A percentile compares a stretch with the other conserved stretches of the same genome.
These are phyloP conservation scores for Villa cingulata DNA, from an alignment of 2,888 invertebrate genomes.

Conservation along the genomic window DNA sequence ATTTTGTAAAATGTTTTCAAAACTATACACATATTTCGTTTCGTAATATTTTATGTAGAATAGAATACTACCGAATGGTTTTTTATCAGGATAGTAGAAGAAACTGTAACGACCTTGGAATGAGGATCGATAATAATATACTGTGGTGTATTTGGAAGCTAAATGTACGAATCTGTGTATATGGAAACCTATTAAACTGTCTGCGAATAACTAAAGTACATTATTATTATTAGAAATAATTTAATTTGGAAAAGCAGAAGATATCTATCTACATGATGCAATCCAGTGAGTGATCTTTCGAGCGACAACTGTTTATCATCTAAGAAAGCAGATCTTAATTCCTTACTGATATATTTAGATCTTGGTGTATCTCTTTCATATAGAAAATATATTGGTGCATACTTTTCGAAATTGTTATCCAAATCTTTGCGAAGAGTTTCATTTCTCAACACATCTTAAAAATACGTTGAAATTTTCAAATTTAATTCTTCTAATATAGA, in stretches of 20 bases:
- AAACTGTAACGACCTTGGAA: constrained; percentile 48
- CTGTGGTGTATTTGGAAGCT: constrained; percentile 42
- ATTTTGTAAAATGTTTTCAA: not conserved
- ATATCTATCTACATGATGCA: not conserved
- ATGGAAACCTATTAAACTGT: constrained; percentile 42
- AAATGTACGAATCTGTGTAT: constrained; percentile 47
- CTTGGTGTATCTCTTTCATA: constrained; percentile 43
- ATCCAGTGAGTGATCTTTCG: constrained; percentile 22
- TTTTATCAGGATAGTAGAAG: constrained; percentile 40
- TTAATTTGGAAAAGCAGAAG: not conserved
- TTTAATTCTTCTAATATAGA: too few species aligned
- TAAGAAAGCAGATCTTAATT: constrained; percentile 35
- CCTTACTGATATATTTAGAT: constrained; percentile 38
- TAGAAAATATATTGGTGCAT: constrained; percentile 51
- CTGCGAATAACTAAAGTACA: constrained; percentile 40
- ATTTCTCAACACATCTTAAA: constrained; percentile 42
- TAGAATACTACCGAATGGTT: constrained; percentile 35
- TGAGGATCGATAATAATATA: constrained; percentile 49
- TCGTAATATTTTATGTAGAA: too few species aligned
- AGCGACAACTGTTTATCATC: constrained; percentile 20
- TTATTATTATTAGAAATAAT: not conserved
- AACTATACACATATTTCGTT: too few species aligned
- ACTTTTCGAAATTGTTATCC: constrained; percentile 44
- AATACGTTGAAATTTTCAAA: not conserved
- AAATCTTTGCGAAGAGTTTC: constrained; percentile 40